Conservation (phyloP, 2,888 invertebrate species). For the Syrista parreyssii region DNA sequence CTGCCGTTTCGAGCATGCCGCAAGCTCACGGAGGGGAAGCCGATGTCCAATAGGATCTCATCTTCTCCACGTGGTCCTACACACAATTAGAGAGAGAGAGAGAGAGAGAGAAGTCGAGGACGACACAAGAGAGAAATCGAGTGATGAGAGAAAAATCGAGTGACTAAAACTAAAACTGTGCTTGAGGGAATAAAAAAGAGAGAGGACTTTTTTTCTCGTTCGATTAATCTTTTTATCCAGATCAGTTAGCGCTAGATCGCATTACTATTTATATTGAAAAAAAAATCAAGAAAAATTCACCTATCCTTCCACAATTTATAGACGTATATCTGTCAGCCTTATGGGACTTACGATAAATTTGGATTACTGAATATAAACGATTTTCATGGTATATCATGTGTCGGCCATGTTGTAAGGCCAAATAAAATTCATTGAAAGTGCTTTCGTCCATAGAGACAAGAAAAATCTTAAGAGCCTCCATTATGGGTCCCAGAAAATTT, state of each 20-base stretch:
- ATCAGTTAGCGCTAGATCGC: slow-evolving; percentile 22
- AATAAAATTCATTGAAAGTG: too few species aligned
- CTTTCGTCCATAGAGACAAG: too few species aligned
- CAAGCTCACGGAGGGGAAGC: slow-evolving; percentile 42
- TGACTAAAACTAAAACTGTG: too few species aligned
- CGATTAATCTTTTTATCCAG: not conserved
- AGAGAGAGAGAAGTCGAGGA: not conserved
- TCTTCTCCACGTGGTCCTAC: slow-evolving; percentile 39
- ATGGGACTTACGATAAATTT: too few species aligned
- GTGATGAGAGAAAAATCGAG: not conserved
- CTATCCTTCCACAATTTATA: slow-evolving; percentile 11
- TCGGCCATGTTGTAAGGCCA: too few species aligned
- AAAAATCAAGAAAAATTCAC: slow-evolving; percentile 20
- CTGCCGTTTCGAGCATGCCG: slow-evolving; percentile 34
- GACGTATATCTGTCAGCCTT: too few species aligned
- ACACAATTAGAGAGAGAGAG: slow-evolving; percentile 1
- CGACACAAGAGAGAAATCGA: not conserved
- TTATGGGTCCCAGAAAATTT: too few species aligned
- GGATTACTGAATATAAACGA: too few species aligned
- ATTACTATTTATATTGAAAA: slow-evolving; percentile 4
- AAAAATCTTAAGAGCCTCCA: too few species aligned
- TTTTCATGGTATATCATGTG: too few species aligned
- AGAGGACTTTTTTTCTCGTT: too few species aligned
- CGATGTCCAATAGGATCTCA: slow-evolving; percentile 32
- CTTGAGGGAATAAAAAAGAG: too few species aligned